phyloP scores from a whole-genome alignment of 2,113 vertebrate species.

The Callipepla squamata region DNA sequence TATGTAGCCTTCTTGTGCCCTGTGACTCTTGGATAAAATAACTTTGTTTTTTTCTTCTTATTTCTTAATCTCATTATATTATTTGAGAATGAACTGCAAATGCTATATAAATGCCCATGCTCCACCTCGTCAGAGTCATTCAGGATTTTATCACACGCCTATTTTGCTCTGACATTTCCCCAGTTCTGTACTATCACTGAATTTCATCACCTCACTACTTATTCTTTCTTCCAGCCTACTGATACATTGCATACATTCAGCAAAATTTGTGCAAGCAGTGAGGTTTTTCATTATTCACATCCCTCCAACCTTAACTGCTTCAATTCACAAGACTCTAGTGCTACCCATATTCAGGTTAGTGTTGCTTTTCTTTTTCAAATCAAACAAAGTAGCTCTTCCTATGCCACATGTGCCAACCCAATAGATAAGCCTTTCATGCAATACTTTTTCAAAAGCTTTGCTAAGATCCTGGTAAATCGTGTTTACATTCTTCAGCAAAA shows the following conservation, averaged over 20 bases:
- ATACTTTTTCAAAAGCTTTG: conserved; percentile 9
- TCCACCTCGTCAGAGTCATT: conserved; percentile 49
- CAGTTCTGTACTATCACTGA: conserved; percentile 12
- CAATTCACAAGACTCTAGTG: conserved; percentile 5
- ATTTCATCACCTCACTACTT: conserved; percentile 30
- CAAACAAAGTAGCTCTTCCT: conserved; percentile 46
- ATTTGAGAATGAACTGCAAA: conserved; percentile 11
- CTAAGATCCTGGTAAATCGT: conserved; percentile 59
- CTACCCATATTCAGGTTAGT: background rate
- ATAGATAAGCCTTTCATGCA: conserved; percentile 53
- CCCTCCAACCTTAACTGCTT: background rate
- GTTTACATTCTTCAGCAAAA: conserved; percentile 28
- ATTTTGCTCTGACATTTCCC: conserved; percentile 31
- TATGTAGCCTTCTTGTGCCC: background rate
- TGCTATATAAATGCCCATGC: background rate
- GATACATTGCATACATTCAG: conserved; percentile 12
- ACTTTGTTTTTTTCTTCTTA: background rate
- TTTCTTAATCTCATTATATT: background rate
- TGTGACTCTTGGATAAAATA: background rate
- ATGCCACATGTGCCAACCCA: conserved; percentile 9
- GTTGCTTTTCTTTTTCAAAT: conserved; percentile 56
- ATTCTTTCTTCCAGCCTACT: conserved; percentile 6
- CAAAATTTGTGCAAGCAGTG: background rate
- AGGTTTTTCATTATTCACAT: conserved; percentile 12
- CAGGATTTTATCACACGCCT: conserved; percentile 31